phyloP scores from a whole-genome alignment of 2,797 vertebrate species.

The Huso huso region DNA sequence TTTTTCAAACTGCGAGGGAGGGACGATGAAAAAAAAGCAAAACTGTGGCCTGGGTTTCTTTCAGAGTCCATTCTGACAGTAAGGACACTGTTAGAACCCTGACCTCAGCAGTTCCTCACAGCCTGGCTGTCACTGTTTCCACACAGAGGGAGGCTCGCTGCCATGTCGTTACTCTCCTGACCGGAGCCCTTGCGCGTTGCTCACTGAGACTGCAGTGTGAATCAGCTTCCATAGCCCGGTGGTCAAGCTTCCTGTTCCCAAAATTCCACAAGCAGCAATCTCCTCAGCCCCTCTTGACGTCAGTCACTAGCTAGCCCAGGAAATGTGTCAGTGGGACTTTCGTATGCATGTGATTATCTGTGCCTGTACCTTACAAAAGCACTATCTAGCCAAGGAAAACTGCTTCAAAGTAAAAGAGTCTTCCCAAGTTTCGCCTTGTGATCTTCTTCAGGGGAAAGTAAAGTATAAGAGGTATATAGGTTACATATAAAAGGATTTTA shows the following conservation, averaged over 20 bases:
- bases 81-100: not conserved
- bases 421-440: too few relatives aligned
- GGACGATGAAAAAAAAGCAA: not conserved
- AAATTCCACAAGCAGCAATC: conserved; percentile 39
- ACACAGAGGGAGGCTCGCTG: not conserved
- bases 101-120: not conserved
- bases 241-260: conserved; percentile 41
- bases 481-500: too few relatives aligned
- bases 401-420: too few relatives aligned
- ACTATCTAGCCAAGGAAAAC: too few relatives aligned
- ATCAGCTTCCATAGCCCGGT: conserved; percentile 19
- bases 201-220: conserved; percentile 25
- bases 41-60: not conserved
- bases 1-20: not conserved
- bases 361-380: too few relatives aligned
- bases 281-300: conserved; percentile 26
- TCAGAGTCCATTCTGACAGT: conserved; percentile 2
- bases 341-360: too few relatives aligned
- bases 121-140: conserved; percentile 4
- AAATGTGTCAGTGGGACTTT: conserved; percentile 19
- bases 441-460: too few relatives aligned
- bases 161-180: too few relatives aligned
- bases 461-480: too few relatives aligned
- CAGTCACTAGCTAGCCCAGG: conserved; percentile 39
- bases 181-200: conserved; percentile 12